A percentile compares a stretch with the other conserved stretches of the same genome.
These are phyloP conservation scores for Tragopan temminckii DNA, from an alignment of 2,797 vertebrate genomes.

Conservation along the genomic window DNA sequence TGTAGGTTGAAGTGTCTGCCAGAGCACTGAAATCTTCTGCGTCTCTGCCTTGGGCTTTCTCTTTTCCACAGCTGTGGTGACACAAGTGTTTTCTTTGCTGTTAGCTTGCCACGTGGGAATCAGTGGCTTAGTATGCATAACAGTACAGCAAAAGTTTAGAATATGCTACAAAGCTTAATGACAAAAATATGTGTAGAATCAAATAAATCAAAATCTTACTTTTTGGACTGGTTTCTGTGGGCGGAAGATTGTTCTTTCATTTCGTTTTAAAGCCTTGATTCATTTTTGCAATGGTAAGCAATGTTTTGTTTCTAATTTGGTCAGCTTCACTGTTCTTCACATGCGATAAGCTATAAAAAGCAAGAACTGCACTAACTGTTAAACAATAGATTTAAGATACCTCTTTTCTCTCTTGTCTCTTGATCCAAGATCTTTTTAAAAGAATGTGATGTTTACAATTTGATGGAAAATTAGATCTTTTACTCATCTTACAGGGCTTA, in stretches of 20 bases:
- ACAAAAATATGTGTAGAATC: slow-evolving; percentile 66
- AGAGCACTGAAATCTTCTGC: background rate
- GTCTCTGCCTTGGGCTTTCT: background rate
- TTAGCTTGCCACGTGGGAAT: slow-evolving; percentile 44
- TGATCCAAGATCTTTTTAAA: background rate
- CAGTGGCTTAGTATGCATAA: background rate
- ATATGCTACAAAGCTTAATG: background rate
- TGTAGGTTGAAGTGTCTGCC: background rate
- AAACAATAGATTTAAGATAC: slow-evolving; percentile 1
- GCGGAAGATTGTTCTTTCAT: slow-evolving; percentile 27
- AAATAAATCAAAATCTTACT: slow-evolving; percentile 64
- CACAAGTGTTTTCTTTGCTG: slow-evolving; percentile 43
- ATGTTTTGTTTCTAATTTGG: slow-evolving; percentile 51
- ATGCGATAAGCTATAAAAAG: slow-evolving; percentile 1
- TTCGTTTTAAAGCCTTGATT: slow-evolving; percentile 50
- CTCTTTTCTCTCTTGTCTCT: background rate
- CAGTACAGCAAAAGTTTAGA: slow-evolving; percentile 3
- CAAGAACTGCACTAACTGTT: background rate
- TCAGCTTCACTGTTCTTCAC: slow-evolving; percentile 20
- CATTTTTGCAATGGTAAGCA: slow-evolving; percentile 40
- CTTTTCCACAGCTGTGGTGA: background rate
- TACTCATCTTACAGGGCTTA: background rate
- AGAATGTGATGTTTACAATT: background rate
- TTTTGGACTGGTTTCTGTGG: slow-evolving; percentile 49
- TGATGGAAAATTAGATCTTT: background rate